phyloP scores from a whole-genome alignment of 2,113 vertebrate species.

The Eptesicus fuscus region DNA sequence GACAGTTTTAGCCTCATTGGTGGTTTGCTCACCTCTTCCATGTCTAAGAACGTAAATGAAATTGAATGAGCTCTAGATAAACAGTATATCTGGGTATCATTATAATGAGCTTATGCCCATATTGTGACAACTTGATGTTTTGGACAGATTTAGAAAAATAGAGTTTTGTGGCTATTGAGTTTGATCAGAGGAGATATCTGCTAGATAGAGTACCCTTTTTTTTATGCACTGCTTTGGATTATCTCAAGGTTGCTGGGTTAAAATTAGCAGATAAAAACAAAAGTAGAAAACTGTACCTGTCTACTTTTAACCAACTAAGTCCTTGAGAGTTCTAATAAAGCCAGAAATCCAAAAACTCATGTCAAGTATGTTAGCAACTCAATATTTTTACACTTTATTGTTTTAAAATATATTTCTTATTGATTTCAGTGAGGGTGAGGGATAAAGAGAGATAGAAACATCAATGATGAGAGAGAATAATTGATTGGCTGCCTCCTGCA shows the following conservation, averaged over 20 bases:
- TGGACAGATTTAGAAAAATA: not conserved
- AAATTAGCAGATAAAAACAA: not conserved
- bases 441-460: no score
- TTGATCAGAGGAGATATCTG: not conserved
- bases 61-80: not conserved
- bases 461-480: no score
- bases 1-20: not conserved
- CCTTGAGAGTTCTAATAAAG: not conserved
- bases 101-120: not conserved
- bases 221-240: not conserved
- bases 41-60: not conserved
- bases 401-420: no score
- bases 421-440: no score
- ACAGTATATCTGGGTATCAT: not conserved
- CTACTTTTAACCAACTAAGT: not conserved
- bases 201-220: not conserved
- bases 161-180: not conserved
- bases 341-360: not conserved
- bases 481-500: no score
- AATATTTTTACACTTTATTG: not conserved
- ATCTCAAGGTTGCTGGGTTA: not conserved
- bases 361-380: not conserved
- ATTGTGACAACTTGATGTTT: not conserved
- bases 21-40: not conserved
- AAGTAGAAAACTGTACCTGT: not conserved